Base-by-base conservation (phyloP, 2,797 vertebrate genomes). In the Pseudopleuronectes americanus region DNA sequence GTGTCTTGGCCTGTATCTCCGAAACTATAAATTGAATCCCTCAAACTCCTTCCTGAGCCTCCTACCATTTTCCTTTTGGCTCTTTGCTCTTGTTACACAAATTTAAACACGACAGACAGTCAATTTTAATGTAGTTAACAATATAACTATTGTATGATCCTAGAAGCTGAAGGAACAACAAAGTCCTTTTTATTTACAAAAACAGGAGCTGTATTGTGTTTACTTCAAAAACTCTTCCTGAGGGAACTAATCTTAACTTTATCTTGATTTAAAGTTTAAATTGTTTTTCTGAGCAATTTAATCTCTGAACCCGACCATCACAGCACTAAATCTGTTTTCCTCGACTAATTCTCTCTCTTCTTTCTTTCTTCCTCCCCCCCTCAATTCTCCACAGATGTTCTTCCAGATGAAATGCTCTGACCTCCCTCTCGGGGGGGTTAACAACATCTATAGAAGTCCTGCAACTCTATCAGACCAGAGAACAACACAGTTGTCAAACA, bases 341-440 rank as follows among this genome's bases (percentile, higher is more conserved):
- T 22, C 55, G 9, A 31, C 55, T 22, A 22, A 68, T 81, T 61
- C 57, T 64, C 57, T 69, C 47, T 41, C 19, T 59, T 52, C 54
- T 67, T 22, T 75, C 73, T 74, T 51, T 45, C 71, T 76, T 61
- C 48, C 64, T 76, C 64, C 48, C 64, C 47, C 14, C 8, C 45
- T 17, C 45, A 19, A 68, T 79, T 60, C 62, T 70, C 57, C 52
- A 54, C 33, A 56, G 63, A 86, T 76, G 77, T 66, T 67, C 57
- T 74, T 33, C 62, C 58, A 83, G 84, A 86, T 74, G 71, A 63
- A 76, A 69, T 45, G n/a, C 48, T 64, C 1, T 84, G 78, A 88
- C 86, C 81, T 76, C 73, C 48, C 60, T 76, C 78, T 56, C 58
- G 7, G 51, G n/a, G n/a, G 48, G 87, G 85, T 85, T 91, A 90